These are phyloP conservation scores for Rynchops niger DNA, from an alignment of 2,113 vertebrate species.

Conservation along the genomic window DNA sequence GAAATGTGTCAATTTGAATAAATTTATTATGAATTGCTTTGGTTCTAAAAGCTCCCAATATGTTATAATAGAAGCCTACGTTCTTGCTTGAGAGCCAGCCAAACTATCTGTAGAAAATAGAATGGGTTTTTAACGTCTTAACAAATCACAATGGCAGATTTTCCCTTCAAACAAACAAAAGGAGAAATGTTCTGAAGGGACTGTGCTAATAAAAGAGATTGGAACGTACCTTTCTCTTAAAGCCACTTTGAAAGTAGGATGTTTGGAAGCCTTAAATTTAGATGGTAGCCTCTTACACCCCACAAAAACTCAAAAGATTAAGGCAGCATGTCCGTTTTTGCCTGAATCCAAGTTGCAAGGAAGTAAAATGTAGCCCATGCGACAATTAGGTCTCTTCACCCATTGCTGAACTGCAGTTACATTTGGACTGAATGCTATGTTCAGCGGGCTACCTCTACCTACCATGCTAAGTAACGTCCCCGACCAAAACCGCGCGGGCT, in stretches of 20 bases:
- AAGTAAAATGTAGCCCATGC: not conserved
- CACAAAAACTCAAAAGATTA: not conserved
- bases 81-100: conserved; percentile 48
- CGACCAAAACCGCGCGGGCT: not conserved
- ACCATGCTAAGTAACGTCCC: not conserved
- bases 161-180: conserved; percentile 15
- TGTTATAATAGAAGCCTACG: conserved; percentile 59
- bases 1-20: conserved; percentile 65
- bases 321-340: not conserved
- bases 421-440: not conserved
- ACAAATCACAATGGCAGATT: not conserved
- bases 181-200: not conserved
- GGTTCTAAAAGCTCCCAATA: conserved; percentile 59
- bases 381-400: not conserved
- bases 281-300: not conserved
- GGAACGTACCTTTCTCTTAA: not conserved
- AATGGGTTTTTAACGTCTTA: conserved; percentile 12
- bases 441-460: not conserved
- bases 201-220: not conserved
- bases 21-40: conserved; percentile 60
- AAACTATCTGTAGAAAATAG: conserved; percentile 20
- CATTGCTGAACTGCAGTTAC: not conserved
- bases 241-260: not conserved
- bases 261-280: not conserved
- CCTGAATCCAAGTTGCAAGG: not conserved